Evolutionary conservation across 2,888 invertebrate genomes (phyloP), one percentile per base, ranked within the genome.

Genomic region (Spicauda simplicius): DNA sequence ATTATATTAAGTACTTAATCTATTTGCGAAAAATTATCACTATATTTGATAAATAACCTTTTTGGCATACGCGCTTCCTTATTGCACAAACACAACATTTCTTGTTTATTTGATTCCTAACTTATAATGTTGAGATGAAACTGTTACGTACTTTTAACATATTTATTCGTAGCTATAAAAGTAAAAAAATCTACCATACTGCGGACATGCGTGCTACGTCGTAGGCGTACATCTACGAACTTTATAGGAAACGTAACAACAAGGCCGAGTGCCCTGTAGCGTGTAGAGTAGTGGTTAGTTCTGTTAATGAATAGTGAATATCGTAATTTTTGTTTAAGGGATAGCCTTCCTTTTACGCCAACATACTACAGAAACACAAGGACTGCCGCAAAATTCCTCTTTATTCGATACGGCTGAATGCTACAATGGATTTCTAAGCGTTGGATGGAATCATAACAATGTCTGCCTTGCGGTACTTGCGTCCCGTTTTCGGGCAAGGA

Each of bases 201-300:
- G 14, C n/a, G n/a, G 5, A 45, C 45, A 7, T 45, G n/a, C n/a
- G 45, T 45, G 45, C 45, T 45, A 45, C 45, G 45, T n/a, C 45
- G 45, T 45, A 45, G 45, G 5, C 45, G n/a, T n/a, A 45, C 5
- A n/a, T 45, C 45, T 45, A 45, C 45, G 45, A n/a, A 45, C n/a
- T 45, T 45, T 45, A 41, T 41, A n/a, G n/a, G 45, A 45, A n/a
- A n/a, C 45, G 45, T n/a, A n/a, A 45, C 12, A 45, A 45, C 33
- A 33, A 33, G 33, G 8, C 33, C 33, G 33, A 10, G 33, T 33
- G 33, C 33, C 8, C 8, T 33, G 8, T 33, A 33, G 33, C 10
- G 8, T 33, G 10, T 33, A 33, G 33, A 33, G 33, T 33, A 33
- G 33, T 33, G 10, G 4, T 33, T 33, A 33, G 33, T 25, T 25